phyloP scores from a whole-genome alignment of 1,140 invertebrate species.

The Eulimnadia texana region DNA sequence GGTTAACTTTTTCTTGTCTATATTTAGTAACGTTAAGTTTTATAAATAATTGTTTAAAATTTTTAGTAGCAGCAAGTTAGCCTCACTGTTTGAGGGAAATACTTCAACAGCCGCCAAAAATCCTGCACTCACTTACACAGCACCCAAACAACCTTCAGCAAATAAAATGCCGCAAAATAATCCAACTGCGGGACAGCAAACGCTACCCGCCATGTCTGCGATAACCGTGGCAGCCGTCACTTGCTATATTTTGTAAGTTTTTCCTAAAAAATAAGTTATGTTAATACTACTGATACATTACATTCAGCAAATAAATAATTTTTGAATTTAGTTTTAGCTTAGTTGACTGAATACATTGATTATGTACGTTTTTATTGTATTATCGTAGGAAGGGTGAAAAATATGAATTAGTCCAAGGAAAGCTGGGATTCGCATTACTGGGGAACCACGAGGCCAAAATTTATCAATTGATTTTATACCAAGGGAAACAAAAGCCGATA shows the following conservation, averaged over 20 bases:
- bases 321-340: no score
- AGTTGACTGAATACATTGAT: no score
- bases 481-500: conserved; percentile 4
- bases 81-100: background rate
- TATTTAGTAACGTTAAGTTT: background rate
- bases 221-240: background rate
- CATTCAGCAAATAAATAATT: no score
- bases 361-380: no score
- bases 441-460: background rate
- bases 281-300: background rate
- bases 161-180: background rate
- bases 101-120: background rate
- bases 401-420: background rate
- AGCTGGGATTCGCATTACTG: background rate
- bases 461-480: background rate
- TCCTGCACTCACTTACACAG: background rate
- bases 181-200: no score
- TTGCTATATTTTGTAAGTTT: background rate
- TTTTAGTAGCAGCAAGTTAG: background rate
- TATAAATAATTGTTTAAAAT: background rate
- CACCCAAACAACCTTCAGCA: background rate
- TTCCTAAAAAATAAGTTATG: background rate
- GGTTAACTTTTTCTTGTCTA: background rate
- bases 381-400: conserved; percentile 3
- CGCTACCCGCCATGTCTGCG: background rate